These are phyloP conservation scores for Thymallus thymallus DNA, from an alignment of 2,113 vertebrate genomes.

Conservation along the genomic window DNA sequence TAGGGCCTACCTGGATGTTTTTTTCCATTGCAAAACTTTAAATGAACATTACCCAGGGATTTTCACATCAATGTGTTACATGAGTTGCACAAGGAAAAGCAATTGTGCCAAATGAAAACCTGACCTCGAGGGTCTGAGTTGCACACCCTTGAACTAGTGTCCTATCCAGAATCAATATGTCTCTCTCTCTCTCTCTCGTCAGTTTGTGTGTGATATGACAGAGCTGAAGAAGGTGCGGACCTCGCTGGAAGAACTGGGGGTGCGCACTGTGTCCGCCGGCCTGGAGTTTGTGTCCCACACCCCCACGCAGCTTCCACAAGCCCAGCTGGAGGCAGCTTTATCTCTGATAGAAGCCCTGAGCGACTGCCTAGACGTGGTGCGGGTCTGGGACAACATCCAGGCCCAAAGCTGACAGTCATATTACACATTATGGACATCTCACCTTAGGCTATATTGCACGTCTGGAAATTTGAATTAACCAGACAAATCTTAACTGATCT, in stretches of 20 bases:
- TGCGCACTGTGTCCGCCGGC: constrained; percentile 66
- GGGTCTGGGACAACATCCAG: constrained; percentile 85
- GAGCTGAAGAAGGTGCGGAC: constrained; percentile 70
- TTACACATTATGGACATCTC: too few species aligned
- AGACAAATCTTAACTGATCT: too few species aligned
- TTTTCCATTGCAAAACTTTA: too few species aligned
- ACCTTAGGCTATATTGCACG: too few species aligned
- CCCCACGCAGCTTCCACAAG: constrained; percentile 59
- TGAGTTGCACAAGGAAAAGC: too few species aligned
- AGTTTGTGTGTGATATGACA: constrained; percentile 81
- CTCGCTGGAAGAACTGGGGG: constrained; percentile 73
- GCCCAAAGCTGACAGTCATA: constrained; percentile 39
- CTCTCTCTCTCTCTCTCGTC: constrained; percentile 6
- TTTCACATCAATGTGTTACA: too few species aligned
- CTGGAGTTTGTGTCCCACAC: constrained; percentile 77
- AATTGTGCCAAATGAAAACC: too few species aligned
- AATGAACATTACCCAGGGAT: too few species aligned
- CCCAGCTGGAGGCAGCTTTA: constrained; percentile 71
- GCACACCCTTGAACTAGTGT: background rate
- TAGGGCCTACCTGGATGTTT: too few species aligned
- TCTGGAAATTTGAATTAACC: too few species aligned
- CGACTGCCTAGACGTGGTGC: constrained; percentile 74
- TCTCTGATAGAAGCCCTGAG: constrained; percentile 74
- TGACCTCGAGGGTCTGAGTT: background rate
- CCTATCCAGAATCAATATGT: background rate